Conservation (phyloP, 2,888 invertebrate species). For the Epinotia bilunana region DNA sequence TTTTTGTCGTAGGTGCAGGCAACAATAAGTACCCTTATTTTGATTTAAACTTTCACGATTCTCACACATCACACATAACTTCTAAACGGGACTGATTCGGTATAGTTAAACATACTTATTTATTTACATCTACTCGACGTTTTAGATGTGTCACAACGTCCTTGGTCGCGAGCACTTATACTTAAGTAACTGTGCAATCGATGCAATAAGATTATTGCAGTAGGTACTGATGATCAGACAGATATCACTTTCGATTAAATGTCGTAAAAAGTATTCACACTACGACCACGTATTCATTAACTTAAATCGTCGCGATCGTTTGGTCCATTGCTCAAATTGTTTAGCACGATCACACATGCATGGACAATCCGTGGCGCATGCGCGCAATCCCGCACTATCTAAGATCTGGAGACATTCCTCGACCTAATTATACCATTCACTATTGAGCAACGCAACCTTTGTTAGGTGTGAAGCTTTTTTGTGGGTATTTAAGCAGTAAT, state of each 20-base stretch:
- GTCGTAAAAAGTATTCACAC: background rate
- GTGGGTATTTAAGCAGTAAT: constrained; percentile 4
- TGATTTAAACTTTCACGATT: too few relatives aligned
- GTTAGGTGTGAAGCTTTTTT: constrained; percentile 33
- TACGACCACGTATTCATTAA: constrained; percentile 1
- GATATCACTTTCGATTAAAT: background rate
- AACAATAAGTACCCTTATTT: too few relatives aligned
- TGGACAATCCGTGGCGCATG: constrained; percentile 17
- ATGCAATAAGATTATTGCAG: background rate
- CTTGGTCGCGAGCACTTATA: too few relatives aligned
- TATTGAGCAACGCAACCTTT: constrained; percentile 34
- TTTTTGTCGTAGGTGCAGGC: too few relatives aligned
- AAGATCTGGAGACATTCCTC: constrained; percentile 24
- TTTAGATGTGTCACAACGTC: too few relatives aligned
- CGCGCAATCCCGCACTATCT: constrained; percentile 23
- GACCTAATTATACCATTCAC: constrained; percentile 41
- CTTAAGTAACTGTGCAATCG: too few relatives aligned
- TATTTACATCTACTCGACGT: too few relatives aligned
- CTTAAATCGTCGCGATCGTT: constrained; percentile 1
- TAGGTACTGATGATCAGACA: background rate
- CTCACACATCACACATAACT: too few relatives aligned
- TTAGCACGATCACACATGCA: constrained; percentile 18
- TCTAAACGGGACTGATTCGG: too few relatives aligned
- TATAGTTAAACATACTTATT: too few relatives aligned
- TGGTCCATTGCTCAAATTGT: background rate